Evolutionary conservation across 2,797 vertebrate genomes (phyloP), one percentile per base, ranked within the genome.

Genomic region (Carapus acus): DNA sequence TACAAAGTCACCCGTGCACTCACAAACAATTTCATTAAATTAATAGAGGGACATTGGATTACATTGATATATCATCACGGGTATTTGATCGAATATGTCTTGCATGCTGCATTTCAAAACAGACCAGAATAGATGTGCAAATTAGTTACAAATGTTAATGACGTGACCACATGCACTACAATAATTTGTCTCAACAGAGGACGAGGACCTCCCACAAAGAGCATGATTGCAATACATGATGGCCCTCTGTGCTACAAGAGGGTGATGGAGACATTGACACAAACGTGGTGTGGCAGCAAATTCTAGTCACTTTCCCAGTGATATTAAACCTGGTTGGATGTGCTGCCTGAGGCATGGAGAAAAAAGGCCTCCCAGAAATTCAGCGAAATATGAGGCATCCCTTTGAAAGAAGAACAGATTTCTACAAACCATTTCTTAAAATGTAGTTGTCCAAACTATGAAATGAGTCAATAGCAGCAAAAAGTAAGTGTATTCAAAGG

Each of bases 151-250:
- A 13, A 14, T 33, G 54, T 54, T 29, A 45, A 48, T 56, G 24
- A 24, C 33, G 29, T 29, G 53, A 36, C 53, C 23, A 54, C 31
- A 34, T 55, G 9, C 43, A 44, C 9, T 39, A 39, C 34, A 56
- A 58, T 71, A 63, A 60, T 53, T 38, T 9, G 21, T 62, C 45
- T 57, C 54, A 62, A 44, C 38, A 47, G 54, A 69, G 49, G 39
- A 55, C 49, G 55, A 65, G 55, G 7, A 18, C 37, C 45, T 43
- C 69, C 52, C n/a, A n/a, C 60, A 45, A 67, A 50, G 69, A 62
- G 44, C 49, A 62, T 75, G 58, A 73, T 75, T 77, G 34, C 48
- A 55, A 52, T 62, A 58, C 36, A 56, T 49, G 54, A 66, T 70
- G 68, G 49, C 45, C 63, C 49, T 45, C 18, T 18, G 11, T 58